phyloP scores from a whole-genome alignment of 2,797 vertebrate genomes.

The Cynodonichthys magdalenae region DNA sequence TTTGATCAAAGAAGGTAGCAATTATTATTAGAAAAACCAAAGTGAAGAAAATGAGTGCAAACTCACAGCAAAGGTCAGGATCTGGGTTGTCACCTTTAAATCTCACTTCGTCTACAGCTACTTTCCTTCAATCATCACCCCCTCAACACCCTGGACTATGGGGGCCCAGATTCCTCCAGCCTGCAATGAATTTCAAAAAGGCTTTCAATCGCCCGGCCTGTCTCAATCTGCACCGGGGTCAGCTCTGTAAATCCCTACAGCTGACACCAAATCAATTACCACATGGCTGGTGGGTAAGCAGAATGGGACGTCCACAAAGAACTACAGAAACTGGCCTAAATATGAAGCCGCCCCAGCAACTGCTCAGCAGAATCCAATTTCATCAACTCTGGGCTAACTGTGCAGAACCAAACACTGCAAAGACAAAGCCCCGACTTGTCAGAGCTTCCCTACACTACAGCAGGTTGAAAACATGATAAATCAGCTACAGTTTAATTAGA shows the following conservation, averaged over 20 bases:
- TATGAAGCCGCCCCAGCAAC: slow-evolving; percentile 45
- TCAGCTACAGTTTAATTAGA: too few species aligned
- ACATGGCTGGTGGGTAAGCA: slow-evolving; percentile 69
- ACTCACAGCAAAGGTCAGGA: slow-evolving; percentile 22
- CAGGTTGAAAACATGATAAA: background rate
- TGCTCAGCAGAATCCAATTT: slow-evolving; percentile 62
- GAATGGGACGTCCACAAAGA: slow-evolving; percentile 67
- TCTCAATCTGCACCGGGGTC: slow-evolving; percentile 67
- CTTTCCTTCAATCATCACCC: slow-evolving; percentile 54
- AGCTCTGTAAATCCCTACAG: slow-evolving; percentile 72
- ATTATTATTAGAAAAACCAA: slow-evolving; percentile 24
- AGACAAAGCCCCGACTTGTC: background rate
- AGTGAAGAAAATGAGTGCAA: slow-evolving; percentile 27
- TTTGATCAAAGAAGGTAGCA: slow-evolving; percentile 9
- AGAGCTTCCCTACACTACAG: background rate
- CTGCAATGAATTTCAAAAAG: slow-evolving; percentile 69
- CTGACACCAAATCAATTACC: slow-evolving; percentile 80
- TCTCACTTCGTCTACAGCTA: slow-evolving; percentile 34
- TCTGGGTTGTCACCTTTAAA: slow-evolving; percentile 35
- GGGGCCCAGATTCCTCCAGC: slow-evolving; percentile 38
- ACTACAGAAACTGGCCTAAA: slow-evolving; percentile 63
- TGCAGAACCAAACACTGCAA: slow-evolving; percentile 32
- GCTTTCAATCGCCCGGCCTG: slow-evolving; percentile 61
- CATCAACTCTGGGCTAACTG: slow-evolving; percentile 35
- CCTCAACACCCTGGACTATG: slow-evolving; percentile 42